A percentile compares a stretch with the other conserved stretches of the same genome.
Evolutionary conservation across 2,797 vertebrate species (phyloP).

Genomic region (Calcarius lapponicus): DNA sequence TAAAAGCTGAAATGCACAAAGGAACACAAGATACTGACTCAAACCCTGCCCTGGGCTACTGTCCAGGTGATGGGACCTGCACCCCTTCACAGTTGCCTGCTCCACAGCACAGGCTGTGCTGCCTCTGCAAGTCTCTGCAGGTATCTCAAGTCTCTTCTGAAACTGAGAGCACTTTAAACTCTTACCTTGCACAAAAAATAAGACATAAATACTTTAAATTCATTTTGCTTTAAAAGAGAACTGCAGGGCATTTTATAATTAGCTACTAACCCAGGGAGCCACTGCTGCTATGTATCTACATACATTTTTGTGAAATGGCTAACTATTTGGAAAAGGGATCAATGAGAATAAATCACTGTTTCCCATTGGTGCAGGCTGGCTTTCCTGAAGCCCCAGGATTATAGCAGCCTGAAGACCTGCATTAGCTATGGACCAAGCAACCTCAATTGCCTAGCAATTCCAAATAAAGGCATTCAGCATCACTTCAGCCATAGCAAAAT

Average conservation of each 20-base stretch:
- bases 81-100: not conserved
- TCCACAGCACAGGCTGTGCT: not conserved
- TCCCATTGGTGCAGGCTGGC: not conserved
- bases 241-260: conserved; percentile 57
- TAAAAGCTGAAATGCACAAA: not conserved
- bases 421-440: not conserved
- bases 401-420: not conserved
- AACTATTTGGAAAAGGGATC: conserved; percentile 26
- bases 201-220: not conserved
- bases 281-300: not conserved
- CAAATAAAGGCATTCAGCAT: not conserved
- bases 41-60: not conserved
- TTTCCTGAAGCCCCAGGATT: not conserved
- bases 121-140: not conserved
- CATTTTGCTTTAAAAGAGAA: conserved; percentile 52
- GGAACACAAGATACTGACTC: not conserved
- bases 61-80: not conserved
- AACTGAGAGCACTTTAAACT: not conserved
- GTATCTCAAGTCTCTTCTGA: not conserved
- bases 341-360: not conserved
- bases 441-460: not conserved
- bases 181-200: not conserved
- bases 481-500: not conserved
- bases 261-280: conserved; percentile 28
- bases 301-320: conserved; percentile 27